A percentile compares a stretch with the other conserved stretches of the same genome.
These are phyloP conservation scores for Diphyllodes magnificus DNA, from an alignment of 2,113 vertebrate species.

Conservation along the genomic window DNA sequence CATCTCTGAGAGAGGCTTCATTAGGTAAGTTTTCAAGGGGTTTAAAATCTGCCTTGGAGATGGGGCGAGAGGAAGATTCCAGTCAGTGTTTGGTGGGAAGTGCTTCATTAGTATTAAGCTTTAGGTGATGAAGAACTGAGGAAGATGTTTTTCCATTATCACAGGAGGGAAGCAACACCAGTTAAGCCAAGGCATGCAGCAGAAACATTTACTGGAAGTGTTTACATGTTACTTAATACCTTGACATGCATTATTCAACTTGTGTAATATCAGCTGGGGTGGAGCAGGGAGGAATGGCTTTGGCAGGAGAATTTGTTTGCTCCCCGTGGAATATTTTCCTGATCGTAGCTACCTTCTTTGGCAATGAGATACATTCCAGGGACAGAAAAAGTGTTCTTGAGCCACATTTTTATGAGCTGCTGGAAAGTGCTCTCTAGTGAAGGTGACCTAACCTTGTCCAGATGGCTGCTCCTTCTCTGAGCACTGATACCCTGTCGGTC, in stretches of 20 bases:
- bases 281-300: constrained; percentile 26
- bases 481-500: neutral
- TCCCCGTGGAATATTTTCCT: constrained; percentile 31
- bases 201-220: constrained; percentile 48
- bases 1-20: neutral
- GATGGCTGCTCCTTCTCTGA: neutral
- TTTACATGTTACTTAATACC: constrained; percentile 56
- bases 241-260: constrained; percentile 53
- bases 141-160: constrained; percentile 11
- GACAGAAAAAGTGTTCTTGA: neutral
- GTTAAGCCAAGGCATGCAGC: neutral
- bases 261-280: constrained; percentile 27
- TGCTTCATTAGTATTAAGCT: neutral
- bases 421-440: neutral
- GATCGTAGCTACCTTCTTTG: constrained; percentile 2
- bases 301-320: constrained; percentile 12
- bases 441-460: neutral
- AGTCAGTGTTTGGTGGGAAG: neutral
- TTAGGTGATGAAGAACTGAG: neutral
- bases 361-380: constrained; percentile 2
- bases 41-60: neutral
- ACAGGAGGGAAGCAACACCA: neutral
- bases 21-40: neutral
- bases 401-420: neutral
- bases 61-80: neutral